Percentiles rank a stretch among this genome's conserved stretches.
Conservation (phyloP, 2,113 vertebrate genomes). For the Chloropsis cyanopogon region DNA sequence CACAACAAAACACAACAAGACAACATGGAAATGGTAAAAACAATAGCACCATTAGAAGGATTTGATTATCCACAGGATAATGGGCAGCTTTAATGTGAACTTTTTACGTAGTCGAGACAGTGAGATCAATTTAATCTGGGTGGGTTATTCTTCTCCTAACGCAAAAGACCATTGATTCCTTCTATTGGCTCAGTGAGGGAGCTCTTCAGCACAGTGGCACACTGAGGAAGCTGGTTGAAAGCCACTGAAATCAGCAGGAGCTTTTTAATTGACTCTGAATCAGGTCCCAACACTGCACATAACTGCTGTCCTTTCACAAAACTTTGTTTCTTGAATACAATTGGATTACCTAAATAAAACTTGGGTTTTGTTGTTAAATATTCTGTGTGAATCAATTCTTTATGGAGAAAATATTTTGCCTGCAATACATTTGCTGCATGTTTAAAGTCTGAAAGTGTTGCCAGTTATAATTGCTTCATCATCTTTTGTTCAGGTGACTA, state of each 20-base stretch:
- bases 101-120: constrained; percentile 11
- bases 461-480: constrained; percentile 33
- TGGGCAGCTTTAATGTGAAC: constrained; percentile 40
- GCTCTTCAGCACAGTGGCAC: constrained; percentile 29
- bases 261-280: constrained; percentile 60
- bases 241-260: constrained; percentile 59
- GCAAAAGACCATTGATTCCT: constrained; percentile 62
- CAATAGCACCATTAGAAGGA: not conserved
- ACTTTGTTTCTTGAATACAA: constrained; percentile 34
- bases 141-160: constrained; percentile 58
- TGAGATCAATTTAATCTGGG: constrained; percentile 64
- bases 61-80: constrained; percentile 60
- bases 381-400: not conserved
- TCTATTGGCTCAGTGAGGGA: constrained; percentile 33
- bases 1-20: not conserved
- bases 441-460: not conserved
- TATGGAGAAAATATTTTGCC: constrained; percentile 1
- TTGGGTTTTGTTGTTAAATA: not conserved
- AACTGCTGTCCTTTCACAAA: constrained; percentile 12
- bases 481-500: constrained; percentile 61
- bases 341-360: constrained; percentile 43
- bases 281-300: constrained; percentile 31
- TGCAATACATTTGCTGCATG: not conserved
- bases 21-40: constrained; percentile 12
- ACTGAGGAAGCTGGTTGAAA: constrained; percentile 54